phyloP scores from a whole-genome alignment of 2,888 invertebrate genomes.

The Epiblema foenella region DNA sequence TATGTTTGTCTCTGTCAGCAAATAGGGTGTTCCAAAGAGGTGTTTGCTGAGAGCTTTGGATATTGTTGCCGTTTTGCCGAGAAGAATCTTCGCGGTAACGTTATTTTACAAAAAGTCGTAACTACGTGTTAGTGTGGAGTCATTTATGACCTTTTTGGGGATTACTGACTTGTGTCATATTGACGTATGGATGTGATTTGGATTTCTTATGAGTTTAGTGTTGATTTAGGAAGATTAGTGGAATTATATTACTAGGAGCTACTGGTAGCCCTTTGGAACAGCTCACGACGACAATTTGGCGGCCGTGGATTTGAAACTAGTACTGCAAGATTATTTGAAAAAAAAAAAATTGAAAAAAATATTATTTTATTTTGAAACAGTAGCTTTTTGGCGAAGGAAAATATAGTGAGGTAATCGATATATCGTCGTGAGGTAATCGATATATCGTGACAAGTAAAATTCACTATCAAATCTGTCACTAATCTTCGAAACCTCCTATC shows the following conservation, averaged over 20 bases:
- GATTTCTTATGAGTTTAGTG: constrained; percentile 3
- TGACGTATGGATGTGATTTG: constrained; percentile 6
- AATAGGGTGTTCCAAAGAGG: constrained; percentile 65
- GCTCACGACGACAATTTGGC: no score
- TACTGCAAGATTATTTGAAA: no score
- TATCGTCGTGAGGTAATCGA: no score
- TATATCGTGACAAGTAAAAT: no score
- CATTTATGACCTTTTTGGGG: neutral
- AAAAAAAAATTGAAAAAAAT: no score
- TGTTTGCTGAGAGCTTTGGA: constrained; percentile 71
- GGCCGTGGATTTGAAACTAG: no score
- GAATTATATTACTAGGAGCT: neutral
- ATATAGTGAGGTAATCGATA: no score
- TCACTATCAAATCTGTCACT: no score
- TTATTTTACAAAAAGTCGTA: neutral
- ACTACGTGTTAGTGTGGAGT: neutral
- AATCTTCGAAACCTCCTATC: no score
- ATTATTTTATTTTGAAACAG: no score
- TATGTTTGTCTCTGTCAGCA: constrained; percentile 57
- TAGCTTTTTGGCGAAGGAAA: no score
- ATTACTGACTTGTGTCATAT: constrained; percentile 1
- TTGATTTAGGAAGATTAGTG: constrained; percentile 2
- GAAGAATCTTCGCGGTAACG: constrained; percentile 50
- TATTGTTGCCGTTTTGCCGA: constrained; percentile 73
- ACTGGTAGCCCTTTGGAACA: no score